A percentile compares a stretch with the other conserved stretches of the same genome.
phyloP scores from a whole-genome alignment of 2,797 vertebrate genomes.

The Clangula hyemalis region DNA sequence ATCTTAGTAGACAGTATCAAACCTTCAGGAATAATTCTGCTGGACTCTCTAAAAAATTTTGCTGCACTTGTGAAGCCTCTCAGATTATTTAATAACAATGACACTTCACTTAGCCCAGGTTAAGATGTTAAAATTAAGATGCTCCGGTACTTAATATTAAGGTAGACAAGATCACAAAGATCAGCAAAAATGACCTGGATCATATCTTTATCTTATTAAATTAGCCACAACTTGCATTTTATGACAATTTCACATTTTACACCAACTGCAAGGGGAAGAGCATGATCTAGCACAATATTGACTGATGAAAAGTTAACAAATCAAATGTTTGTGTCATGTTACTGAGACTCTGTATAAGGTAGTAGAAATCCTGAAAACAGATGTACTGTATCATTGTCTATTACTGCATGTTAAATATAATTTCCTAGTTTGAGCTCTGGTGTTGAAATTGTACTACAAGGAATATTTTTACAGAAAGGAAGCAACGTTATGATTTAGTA shows the following conservation, averaged over 20 bases:
- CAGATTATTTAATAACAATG: not conserved
- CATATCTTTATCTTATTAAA: not conserved
- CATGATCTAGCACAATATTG: rapidly evolving
- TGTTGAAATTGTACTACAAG: not conserved
- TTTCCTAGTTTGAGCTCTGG: not conserved
- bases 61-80: not conserved
- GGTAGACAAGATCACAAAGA: not conserved
- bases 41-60: not conserved
- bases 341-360: not conserved
- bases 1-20: not conserved
- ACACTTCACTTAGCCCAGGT: not conserved
- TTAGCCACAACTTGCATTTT: not conserved
- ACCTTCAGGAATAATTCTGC: not conserved
- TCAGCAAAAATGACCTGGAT: not conserved
- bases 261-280: not conserved
- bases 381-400: rapidly evolving
- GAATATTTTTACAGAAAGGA: not conserved
- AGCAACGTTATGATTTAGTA: not conserved
- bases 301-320: not conserved
- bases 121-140: not conserved
- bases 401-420: not conserved
- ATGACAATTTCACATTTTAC: not conserved
- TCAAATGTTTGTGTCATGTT: not conserved
- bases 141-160: not conserved
- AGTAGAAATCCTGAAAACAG: not conserved